Evolutionary conservation across 53 echinoderm and acorn worm species (phyloP).

Genomic region (Henricia sp.): DNA sequence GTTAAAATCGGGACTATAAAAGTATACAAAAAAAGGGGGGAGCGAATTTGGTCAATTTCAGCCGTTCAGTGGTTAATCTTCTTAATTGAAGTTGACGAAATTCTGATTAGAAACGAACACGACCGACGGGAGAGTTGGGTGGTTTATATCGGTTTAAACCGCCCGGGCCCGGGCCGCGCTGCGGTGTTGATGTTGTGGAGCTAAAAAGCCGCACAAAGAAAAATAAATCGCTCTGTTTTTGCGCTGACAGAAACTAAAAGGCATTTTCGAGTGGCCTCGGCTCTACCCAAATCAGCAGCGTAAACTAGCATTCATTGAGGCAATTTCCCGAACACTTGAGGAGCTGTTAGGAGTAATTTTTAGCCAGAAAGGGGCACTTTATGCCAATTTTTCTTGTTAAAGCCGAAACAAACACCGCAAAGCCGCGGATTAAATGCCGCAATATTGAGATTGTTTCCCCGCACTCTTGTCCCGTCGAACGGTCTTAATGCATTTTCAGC

Average conservation of each 20-base stretch:
- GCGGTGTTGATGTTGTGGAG: too few relatives aligned
- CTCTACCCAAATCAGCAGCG: conserved; percentile 14
- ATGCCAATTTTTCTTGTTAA: conserved; percentile 38
- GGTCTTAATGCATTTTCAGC: too few relatives aligned
- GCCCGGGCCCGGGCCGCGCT: background rate
- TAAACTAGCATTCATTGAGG: conserved; percentile 37
- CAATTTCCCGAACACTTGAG: conserved; percentile 49
- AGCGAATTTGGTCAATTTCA: conserved; percentile 36
- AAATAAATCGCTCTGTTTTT: conserved; percentile 20
- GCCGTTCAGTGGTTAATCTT: background rate
- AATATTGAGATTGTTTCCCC: background rate
- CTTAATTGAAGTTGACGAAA: conserved; percentile 62
- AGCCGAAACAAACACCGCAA: conserved; percentile 46
- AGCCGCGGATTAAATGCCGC: conserved; percentile 33
- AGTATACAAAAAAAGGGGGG: conserved; percentile 29
- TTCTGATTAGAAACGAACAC: conserved; percentile 68
- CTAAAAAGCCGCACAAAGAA: background rate
- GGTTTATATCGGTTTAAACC: background rate
- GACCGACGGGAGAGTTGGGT: background rate
- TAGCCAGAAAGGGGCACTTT: conserved; percentile 37
- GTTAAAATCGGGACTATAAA: background rate
- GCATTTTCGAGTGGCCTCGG: conserved; percentile 43
- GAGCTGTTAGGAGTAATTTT: conserved; percentile 16
- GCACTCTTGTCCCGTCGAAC: background rate
- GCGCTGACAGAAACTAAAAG: conserved; percentile 45